A percentile compares a stretch with the other conserved stretches of the same genome.
Evolutionary conservation across 2,888 invertebrate species (phyloP).

Genomic region (Gortyna flavago): DNA sequence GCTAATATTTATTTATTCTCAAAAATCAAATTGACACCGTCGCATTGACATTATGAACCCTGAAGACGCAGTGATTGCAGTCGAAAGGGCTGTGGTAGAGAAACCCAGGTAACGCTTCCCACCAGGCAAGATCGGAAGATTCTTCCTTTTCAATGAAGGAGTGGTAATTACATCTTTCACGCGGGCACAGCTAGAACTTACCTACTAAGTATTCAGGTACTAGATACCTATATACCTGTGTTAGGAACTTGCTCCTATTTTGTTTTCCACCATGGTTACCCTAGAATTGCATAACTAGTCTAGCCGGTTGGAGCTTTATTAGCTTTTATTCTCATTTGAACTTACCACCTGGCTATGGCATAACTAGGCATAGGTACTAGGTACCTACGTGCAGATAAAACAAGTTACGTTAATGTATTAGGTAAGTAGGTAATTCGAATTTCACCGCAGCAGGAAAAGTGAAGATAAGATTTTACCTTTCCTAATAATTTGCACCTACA

Average conservation of each 20-base stretch:
- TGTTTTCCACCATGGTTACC: constrained; percentile 48
- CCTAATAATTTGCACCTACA: not conserved
- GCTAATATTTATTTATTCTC: too few species aligned
- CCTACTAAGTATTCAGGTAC: not conserved
- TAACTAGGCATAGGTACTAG: not conserved
- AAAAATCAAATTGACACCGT: too few species aligned
- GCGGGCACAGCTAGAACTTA: too few species aligned
- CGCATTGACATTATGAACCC: too few species aligned
- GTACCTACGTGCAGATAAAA: not conserved
- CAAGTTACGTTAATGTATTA: not conserved
- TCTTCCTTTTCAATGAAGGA: too few species aligned
- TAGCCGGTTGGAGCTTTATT: constrained; percentile 49
- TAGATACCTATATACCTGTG: too few species aligned
- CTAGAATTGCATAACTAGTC: constrained; percentile 43
- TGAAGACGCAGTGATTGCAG: too few species aligned
- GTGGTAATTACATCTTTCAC: too few species aligned
- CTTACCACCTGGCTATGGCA: constrained; percentile 30
- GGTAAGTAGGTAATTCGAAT: too few species aligned
- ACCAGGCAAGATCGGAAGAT: too few species aligned
- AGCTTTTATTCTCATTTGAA: constrained; percentile 50
- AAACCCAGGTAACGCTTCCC: too few species aligned
- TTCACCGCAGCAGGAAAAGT: not conserved
- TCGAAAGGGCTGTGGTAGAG: too few species aligned
- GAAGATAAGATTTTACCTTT: not conserved
- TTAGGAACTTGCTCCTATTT: not conserved